Conservation (phyloP, 2,113 vertebrate genomes). For the Sylvia atricapilla region DNA sequence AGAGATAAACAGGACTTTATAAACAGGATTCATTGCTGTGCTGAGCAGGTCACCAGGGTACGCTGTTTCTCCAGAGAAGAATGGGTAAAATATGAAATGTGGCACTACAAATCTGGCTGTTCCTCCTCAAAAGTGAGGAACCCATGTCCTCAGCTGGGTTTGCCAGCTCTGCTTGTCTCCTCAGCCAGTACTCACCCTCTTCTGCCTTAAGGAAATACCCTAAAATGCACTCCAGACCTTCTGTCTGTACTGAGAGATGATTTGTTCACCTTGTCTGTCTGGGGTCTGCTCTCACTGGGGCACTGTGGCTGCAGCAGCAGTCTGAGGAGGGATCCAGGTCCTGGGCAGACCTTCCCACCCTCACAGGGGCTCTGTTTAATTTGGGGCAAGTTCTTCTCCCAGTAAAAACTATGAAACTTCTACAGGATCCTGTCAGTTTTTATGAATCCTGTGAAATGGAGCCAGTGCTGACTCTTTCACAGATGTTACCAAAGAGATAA, state of each 20-base stretch:
- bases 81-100: neutral
- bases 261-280: neutral
- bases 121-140: neutral
- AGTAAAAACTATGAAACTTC: neutral
- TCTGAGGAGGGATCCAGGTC: neutral
- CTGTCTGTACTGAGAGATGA: neutral
- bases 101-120: neutral
- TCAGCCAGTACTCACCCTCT: neutral
- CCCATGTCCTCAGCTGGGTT: neutral
- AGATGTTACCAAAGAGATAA: constrained; percentile 49
- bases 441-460: neutral
- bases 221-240: constrained; percentile 4
- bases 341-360: neutral
- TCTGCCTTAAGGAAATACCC: constrained; percentile 47
- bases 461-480: neutral
- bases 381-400: neutral
- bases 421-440: neutral
- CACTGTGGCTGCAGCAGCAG: neutral
- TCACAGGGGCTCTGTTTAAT: neutral
- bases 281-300: neutral
- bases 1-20: no score
- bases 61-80: neutral
- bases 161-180: neutral
- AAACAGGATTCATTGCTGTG: neutral
- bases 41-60: neutral